A percentile compares a stretch with the other conserved stretches of the same genome.
Conservation (phyloP, 2,797 vertebrate genomes). For the Cyprinodon diabolis region DNA sequence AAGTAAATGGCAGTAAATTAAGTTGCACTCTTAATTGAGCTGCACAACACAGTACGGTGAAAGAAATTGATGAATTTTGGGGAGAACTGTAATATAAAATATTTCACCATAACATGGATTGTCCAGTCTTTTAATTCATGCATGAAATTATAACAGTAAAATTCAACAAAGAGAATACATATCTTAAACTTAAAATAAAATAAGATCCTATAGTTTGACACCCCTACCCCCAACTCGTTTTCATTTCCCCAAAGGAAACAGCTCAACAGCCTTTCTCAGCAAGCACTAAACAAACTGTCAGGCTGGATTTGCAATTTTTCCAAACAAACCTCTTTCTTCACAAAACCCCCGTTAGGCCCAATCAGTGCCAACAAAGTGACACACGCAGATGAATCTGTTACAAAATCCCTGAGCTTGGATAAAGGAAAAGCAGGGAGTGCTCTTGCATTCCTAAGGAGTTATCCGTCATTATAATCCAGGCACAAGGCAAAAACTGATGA, state of each 20-base stretch:
- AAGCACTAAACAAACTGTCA: slow-evolving; percentile 60
- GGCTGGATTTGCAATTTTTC: slow-evolving; percentile 58
- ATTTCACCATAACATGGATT: slow-evolving; percentile 8
- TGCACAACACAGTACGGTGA: slow-evolving; percentile 60
- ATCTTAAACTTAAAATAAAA: slow-evolving; percentile 36
- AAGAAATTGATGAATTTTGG: slow-evolving; percentile 40
- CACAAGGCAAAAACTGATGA: slow-evolving; percentile 65
- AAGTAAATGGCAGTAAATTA: slow-evolving; percentile 56
- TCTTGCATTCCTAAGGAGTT: slow-evolving; percentile 62
- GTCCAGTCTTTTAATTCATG: slow-evolving; percentile 5
- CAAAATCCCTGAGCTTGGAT: slow-evolving; percentile 63
- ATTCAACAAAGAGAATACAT: slow-evolving; percentile 7
- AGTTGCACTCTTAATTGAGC: slow-evolving; percentile 70
- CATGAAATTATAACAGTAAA: slow-evolving; percentile 1
- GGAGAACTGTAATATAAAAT: slow-evolving; percentile 12
- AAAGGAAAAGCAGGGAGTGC: slow-evolving; percentile 45
- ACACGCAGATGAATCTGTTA: slow-evolving; percentile 66
- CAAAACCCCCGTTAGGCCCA: slow-evolving; percentile 59
- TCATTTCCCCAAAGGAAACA: slow-evolving; percentile 38
- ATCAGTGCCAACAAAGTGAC: slow-evolving; percentile 72
- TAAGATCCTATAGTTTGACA: slow-evolving; percentile 28
- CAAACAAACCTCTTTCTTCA: slow-evolving; percentile 59
- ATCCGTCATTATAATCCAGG: slow-evolving; percentile 73
- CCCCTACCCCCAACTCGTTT: slow-evolving; percentile 34
- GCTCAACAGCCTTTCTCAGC: slow-evolving; percentile 38